Base-by-base conservation (phyloP, 2,888 invertebrate genomes). In the Zygothrica quintamaculata region DNA sequence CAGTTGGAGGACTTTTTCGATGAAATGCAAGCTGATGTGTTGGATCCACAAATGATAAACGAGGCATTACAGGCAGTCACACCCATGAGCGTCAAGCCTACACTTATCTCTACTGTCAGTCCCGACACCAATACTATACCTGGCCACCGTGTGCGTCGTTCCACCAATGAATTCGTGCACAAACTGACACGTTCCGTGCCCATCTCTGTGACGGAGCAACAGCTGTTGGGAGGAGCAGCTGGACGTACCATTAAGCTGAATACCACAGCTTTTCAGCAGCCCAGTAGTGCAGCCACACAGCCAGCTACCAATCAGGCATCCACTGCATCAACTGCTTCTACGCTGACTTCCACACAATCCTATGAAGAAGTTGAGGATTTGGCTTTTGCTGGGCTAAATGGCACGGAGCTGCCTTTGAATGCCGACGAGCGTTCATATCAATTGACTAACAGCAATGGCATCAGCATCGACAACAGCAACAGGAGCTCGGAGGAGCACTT, bases 361-460 rank as follows among this genome's bases (percentile, higher is more conserved):
- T 90, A 89, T 55, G 82, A 85, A 29, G 68, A 86, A 53, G 65
- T 90, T 1, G 91, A 91, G 62, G 75, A 90, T 74, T 65, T 90
- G 0, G 90, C 91, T 1, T 89, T 91, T 58, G 84, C 88, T 3
- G 88, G 88, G 6, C 66, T 91, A 6, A 91, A 91, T 70, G 90
- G 88, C 57, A 89, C 90, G 0, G 82, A 86, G 11, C 5, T 82
- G 1, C 52, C 71, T 0, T 44, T 74, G 0, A 74, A 50, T 11
- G 55, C 71, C 1, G 70, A 72, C 11, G 74, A 71, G 9, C 65
- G 77, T 5, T 43, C 42, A 3, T 73, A 65, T 4, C 48, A 75
- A 18, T 2, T 84, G 33, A 29, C 7, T 9, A 5, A 26, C 11
- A 34, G 52, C 22, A 65, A 50, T 11, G 68, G 62, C 12, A 47